Evolutionary conservation across 2,888 invertebrate genomes (phyloP).

Genomic region (Tenthredo scrophulariae): DNA sequence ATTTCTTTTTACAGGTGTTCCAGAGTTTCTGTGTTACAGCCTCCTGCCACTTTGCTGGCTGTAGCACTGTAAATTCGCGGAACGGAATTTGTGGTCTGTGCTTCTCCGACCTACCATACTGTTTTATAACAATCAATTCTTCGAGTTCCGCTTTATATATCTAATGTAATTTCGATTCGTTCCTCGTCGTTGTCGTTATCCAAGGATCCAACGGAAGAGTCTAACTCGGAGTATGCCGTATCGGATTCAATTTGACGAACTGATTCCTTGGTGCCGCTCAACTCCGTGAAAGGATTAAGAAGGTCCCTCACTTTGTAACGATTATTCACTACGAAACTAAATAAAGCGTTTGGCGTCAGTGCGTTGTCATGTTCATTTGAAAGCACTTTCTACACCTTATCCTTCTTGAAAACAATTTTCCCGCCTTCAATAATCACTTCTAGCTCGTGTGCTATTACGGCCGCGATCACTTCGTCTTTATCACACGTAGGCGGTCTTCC

Average conservation of each 20-base stretch:
- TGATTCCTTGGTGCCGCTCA: neutral
- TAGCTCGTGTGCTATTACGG: neutral
- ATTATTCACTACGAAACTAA: conserved; percentile 9
- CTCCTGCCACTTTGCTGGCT: conserved; percentile 21
- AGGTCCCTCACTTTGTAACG: neutral
- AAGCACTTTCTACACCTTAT: neutral
- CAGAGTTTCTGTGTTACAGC: conserved; percentile 14
- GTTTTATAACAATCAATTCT: neutral
- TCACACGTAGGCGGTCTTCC: neutral
- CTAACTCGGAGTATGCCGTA: neutral
- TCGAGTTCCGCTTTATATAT: conserved; percentile 22
- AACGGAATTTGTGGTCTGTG: conserved; percentile 11
- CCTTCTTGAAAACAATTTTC: neutral
- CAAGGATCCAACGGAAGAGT: neutral
- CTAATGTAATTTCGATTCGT: neutral
- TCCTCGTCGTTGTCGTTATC: neutral
- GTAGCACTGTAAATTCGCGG: conserved; percentile 13
- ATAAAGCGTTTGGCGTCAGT: neutral
- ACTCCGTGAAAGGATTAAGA: neutral
- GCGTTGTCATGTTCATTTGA: neutral
- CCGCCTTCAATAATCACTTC: neutral
- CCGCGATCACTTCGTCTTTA: neutral
- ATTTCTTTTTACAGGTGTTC: neutral
- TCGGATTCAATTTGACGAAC: neutral
- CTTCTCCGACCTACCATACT: conserved; percentile 2